Conservation (phyloP, 2,888 invertebrate species). For the Stictocephala bisonia region DNA sequence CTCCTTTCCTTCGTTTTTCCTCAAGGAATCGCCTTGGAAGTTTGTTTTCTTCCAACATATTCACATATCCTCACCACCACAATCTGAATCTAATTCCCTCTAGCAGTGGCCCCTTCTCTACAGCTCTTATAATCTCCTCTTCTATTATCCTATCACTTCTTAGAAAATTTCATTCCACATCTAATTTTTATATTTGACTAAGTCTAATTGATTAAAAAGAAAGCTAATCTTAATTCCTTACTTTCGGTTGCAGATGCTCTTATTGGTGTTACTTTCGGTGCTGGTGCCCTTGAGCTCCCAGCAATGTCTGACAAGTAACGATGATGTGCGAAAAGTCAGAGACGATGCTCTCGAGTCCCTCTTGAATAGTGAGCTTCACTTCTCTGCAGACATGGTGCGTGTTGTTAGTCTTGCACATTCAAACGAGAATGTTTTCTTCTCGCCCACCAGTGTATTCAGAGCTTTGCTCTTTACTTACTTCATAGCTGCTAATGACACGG, state of each 20-base stretch:
- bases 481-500: conserved; percentile 78
- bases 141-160: too few relatives aligned
- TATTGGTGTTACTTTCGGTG: neutral
- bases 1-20: too few relatives aligned
- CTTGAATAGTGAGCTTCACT: neutral
- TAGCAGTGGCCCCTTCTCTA: too few relatives aligned
- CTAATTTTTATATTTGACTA: too few relatives aligned
- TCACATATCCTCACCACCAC: too few relatives aligned
- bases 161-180: too few relatives aligned
- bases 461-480: conserved; percentile 83
- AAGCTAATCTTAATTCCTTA: too few relatives aligned
- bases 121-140: too few relatives aligned
- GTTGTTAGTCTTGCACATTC: conserved; percentile 74
- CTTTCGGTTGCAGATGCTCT: neutral
- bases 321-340: conserved; percentile 19
- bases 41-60: too few relatives aligned
- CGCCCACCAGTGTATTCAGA: conserved; percentile 88
- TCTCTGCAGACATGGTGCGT: conserved; percentile 67
- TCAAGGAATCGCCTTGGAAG: too few relatives aligned
- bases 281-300: neutral
- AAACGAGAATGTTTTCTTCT: conserved; percentile 85
- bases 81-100: too few relatives aligned
- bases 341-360: neutral
- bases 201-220: too few relatives aligned
- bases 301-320: conserved; percentile 11